These are phyloP conservation scores for Nettapus auritus DNA, from an alignment of 2,113 vertebrate species.

Conservation along the genomic window DNA sequence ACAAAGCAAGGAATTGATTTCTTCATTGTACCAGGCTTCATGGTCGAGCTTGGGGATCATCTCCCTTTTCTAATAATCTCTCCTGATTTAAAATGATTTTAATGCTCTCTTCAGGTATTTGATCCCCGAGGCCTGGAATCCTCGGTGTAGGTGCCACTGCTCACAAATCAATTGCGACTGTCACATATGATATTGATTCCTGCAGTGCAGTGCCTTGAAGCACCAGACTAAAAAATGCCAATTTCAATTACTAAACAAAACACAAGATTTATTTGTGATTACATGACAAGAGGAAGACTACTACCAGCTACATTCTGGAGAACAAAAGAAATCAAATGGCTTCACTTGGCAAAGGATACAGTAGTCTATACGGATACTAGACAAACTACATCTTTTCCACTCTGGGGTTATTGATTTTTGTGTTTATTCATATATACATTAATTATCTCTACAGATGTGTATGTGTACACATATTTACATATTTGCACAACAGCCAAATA, in stretches of 20 bases:
- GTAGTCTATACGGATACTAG: neutral
- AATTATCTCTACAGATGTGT: neutral
- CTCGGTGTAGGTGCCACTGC: neutral
- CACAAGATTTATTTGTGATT: constrained; percentile 9
- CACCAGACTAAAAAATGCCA: neutral
- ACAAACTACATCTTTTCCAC: neutral
- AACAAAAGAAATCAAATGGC: neutral
- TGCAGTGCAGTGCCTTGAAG: neutral
- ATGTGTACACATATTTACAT: rapidly evolving
- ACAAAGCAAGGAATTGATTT: neutral
- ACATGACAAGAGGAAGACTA: neutral
- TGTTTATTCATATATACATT: neutral
- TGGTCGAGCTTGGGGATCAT: neutral
- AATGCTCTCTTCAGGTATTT: neutral
- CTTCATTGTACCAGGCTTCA: neutral
- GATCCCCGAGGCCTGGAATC: neutral
- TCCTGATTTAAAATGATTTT: neutral
- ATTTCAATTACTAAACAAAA: constrained; percentile 48
- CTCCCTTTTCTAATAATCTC: neutral
- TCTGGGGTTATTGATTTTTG: neutral
- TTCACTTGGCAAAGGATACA: neutral
- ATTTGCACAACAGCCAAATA: neutral
- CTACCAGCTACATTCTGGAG: neutral
- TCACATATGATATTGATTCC: constrained; percentile 15
- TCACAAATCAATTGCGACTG: constrained; percentile 17